These are phyloP conservation scores for Phrynosoma blainvillii DNA, from an alignment of 2,113 vertebrate species.

Conservation along the genomic window DNA sequence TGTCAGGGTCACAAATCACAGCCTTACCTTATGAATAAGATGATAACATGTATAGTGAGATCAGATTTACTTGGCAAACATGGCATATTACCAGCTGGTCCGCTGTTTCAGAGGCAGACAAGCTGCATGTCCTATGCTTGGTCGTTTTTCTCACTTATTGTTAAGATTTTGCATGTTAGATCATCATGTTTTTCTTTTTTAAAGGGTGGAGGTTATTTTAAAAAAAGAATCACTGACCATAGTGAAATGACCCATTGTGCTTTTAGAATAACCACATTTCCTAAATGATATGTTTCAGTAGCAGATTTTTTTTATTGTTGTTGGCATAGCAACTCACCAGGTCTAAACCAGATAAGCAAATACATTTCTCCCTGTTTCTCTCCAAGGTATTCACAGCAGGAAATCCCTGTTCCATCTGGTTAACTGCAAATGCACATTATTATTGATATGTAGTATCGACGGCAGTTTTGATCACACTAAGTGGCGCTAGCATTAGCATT, in stretches of 20 bases:
- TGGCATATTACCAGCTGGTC: neutral
- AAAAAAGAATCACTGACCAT: constrained; percentile 20
- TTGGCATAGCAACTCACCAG: constrained; percentile 69
- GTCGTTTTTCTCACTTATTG: neutral
- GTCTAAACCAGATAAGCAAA: constrained; percentile 58
- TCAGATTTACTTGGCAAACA: constrained; percentile 17
- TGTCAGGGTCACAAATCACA: constrained; percentile 15
- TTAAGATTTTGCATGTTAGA: neutral
- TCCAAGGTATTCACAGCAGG: constrained; percentile 43
- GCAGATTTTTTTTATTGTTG: constrained; percentile 40
- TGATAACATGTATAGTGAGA: neutral
- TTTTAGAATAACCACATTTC: constrained; percentile 55
- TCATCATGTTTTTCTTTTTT: neutral
- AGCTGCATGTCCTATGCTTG: neutral
- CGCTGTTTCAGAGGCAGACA: neutral
- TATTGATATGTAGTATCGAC: constrained; percentile 26
- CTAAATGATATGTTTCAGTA: constrained; percentile 62
- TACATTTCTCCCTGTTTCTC: constrained; percentile 46
- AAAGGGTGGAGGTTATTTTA: constrained; percentile 15
- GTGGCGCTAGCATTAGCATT: constrained; percentile 21
- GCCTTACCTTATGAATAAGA: neutral
- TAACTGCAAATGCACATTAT: neutral
- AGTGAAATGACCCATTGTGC: constrained; percentile 62
- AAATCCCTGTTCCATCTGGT: constrained; percentile 55
- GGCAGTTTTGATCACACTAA: constrained; percentile 15